These are phyloP conservation scores for Muscina levida DNA, from an alignment of 2,888 invertebrate species.

Conservation along the genomic window DNA sequence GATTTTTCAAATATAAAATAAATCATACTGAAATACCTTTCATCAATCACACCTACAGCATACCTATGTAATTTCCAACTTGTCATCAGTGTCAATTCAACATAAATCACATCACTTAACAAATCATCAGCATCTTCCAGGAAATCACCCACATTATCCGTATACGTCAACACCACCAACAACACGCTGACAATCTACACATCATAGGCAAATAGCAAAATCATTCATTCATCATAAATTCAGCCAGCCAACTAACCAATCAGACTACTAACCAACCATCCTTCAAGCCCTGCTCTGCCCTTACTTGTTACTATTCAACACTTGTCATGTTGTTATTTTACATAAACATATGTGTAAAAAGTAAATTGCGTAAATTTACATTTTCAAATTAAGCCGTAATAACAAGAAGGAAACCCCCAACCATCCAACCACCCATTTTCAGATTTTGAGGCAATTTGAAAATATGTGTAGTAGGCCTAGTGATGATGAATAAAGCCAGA, in stretches of 20 bases:
- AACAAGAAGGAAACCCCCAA: conserved; percentile 25
- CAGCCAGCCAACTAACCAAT: neutral
- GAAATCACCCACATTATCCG: neutral
- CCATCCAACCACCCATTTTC: neutral
- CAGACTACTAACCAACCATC: conserved; percentile 19
- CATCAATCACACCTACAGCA: neutral
- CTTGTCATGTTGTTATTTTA: conserved; percentile 34
- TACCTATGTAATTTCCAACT: neutral
- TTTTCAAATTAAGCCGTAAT: conserved; percentile 61
- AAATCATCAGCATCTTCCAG: conserved; percentile 32
- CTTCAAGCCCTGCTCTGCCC: neutral
- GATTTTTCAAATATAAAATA: neutral
- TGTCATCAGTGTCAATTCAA: neutral
- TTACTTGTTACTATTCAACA: neutral
- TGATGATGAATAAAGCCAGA: neutral
- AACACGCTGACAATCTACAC: neutral
- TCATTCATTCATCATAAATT: conserved; percentile 35
- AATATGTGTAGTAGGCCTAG: conserved; percentile 1
- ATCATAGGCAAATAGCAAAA: neutral
- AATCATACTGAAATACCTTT: conserved; percentile 19
- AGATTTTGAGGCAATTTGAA: conserved; percentile 8
- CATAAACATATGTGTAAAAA: conserved; percentile 51
- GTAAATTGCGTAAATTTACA: conserved; percentile 60
- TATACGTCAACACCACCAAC: neutral
- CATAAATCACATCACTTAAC: conserved; percentile 41